phyloP scores from a whole-genome alignment of 1,140 invertebrate genomes.

The Drosophila saltans region DNA sequence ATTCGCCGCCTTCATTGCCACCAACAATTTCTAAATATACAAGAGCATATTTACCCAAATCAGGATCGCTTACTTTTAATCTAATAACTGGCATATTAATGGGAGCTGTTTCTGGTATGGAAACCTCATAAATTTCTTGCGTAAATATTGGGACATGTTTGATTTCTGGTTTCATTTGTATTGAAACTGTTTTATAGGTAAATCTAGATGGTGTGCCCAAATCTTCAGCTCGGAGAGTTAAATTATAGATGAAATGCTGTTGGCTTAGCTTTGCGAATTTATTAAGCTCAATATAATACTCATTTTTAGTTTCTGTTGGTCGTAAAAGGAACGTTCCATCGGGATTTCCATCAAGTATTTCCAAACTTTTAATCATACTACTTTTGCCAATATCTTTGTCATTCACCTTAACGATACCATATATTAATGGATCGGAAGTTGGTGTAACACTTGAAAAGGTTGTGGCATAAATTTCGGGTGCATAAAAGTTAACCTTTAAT shows the following conservation, averaged over 20 bases:
- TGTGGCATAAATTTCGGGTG: conserved; percentile 92
- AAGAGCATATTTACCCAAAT: conserved; percentile 91
- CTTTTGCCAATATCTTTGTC: conserved; percentile 93
- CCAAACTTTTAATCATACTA: conserved; percentile 92
- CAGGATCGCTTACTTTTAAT: conserved; percentile 93
- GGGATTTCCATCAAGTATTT: conserved; percentile 94
- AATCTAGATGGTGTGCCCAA: conserved; percentile 90
- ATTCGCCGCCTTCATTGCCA: conserved; percentile 95
- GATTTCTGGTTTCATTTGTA: conserved; percentile 91
- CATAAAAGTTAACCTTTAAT: conserved; percentile 90
- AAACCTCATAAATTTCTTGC: conserved; percentile 93
- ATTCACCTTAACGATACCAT: conserved; percentile 93
- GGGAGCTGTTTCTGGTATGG: conserved; percentile 94
- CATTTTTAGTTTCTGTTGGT: conserved; percentile 85
- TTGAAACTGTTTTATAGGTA: conserved; percentile 90
- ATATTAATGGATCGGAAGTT: conserved; percentile 93
- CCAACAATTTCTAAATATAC: conserved; percentile 95
- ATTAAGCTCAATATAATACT: conserved; percentile 91
- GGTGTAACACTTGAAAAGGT: conserved; percentile 92
- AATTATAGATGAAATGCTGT: conserved; percentile 90
- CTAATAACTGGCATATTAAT: conserved; percentile 93
- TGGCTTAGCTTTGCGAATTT: conserved; percentile 90
- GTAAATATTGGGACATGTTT: conserved; percentile 95
- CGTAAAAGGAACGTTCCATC: conserved; percentile 93
- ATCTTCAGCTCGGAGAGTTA: conserved; percentile 93